Evolutionary conservation across 2,888 invertebrate genomes (phyloP), one percentile per base, ranked within the genome.

Genomic region (Drosophila cognata): DNA sequence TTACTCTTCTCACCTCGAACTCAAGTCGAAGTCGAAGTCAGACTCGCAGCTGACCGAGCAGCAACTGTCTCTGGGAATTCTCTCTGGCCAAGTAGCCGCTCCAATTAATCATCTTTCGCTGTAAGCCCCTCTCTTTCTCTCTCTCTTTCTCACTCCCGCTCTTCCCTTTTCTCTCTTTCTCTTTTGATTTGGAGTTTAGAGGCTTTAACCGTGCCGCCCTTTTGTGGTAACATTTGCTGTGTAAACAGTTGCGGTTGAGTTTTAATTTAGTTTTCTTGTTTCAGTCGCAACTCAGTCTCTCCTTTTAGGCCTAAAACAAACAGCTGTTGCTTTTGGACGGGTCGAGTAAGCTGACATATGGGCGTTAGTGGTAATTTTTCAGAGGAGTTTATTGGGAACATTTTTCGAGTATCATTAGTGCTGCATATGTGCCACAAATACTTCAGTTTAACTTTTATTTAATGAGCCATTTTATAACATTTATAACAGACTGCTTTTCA

Each of bases 211-310:
- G 33, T 56, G 85, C 82, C 74, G 81, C 87, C 79, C 62, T 74
- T 86, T 86, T 77, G 87, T 76, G 87, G 89, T 72, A 90, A 90
- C 90, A 90, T 87, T 87, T 90, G 87, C 89, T 87, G 82, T 89
- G 89, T 87, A 87, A 90, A 89, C 90, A 90, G 87, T 87, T 87
- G 87, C 85, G 88, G 90, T 82, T 82, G 78, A 65, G 82, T 85
- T 88, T 89, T 79, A 85, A 85, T 85, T 85, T 89, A 84, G 83
- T 88, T 89, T 88, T 82, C 87, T 86, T 79, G 79, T 84, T 69
- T 65, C 58, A 46, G 46, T 21, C 46, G 3, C 46, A 46, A 25
- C 46, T 4, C 18, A 46, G 25, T 50, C n/a, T 35, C 18, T 36
- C 10, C 25, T 33, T 62, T 59, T 18, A 7, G 52, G 62, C 71